Conservation (phyloP, 53 echinoderm and acorn worm species). For the Pentamera pediparva region DNA sequence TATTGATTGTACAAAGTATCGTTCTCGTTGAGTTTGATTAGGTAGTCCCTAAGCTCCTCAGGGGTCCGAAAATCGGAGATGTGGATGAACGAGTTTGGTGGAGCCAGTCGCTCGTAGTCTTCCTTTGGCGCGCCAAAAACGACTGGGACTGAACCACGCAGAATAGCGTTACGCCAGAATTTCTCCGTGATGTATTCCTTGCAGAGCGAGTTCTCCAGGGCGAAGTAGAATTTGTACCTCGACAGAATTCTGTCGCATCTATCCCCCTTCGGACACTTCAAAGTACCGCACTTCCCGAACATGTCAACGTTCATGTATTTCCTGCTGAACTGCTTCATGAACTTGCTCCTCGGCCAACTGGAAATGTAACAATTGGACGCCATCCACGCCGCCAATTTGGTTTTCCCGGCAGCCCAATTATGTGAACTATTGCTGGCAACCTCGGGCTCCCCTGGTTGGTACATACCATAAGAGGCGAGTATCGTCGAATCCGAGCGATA, state of each 20-base stretch:
- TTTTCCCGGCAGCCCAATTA: conserved; percentile 39
- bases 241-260: conserved; percentile 25
- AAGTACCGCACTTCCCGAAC: conserved; percentile 47
- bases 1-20: conserved; percentile 51
- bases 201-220: conserved; percentile 63
- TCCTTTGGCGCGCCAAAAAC: conserved; percentile 58
- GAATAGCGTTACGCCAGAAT: conserved; percentile 58
- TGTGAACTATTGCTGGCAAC: background rate
- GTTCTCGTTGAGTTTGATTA: conserved; percentile 28
- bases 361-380: conserved; percentile 58
- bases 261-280: conserved; percentile 37
- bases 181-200: conserved; percentile 71
- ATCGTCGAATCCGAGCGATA: conserved; percentile 16
- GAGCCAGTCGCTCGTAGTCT: conserved; percentile 55
- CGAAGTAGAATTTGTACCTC: conserved; percentile 61
- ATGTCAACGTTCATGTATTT: conserved; percentile 48
- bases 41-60: conserved; percentile 20
- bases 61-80: conserved; percentile 42
- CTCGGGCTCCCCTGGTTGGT: conserved; percentile 1
- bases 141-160: conserved; percentile 46
- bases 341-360: conserved; percentile 44
- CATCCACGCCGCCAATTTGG: conserved; percentile 52
- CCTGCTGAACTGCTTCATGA: conserved; percentile 41
- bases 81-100: conserved; percentile 66
- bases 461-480: background rate